Evolutionary conservation across 1,140 invertebrate species (phyloP), one percentile per base, ranked within the genome.

Genomic region (Anoplophora glabripennis): DNA sequence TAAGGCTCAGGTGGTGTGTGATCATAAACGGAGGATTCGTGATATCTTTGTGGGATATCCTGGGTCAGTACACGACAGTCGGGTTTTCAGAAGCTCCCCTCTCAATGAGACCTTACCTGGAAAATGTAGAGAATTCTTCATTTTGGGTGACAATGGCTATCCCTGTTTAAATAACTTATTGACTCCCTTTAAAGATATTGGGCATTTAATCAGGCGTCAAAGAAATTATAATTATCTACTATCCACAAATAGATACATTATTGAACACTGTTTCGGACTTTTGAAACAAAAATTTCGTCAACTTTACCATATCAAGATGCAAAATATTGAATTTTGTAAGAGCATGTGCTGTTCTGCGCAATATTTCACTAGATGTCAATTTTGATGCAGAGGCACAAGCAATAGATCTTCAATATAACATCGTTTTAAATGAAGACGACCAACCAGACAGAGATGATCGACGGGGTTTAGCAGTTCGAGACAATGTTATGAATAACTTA

Each of bases 201-300:
- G 58, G 7, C 44, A 54, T 10, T 40, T 65, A 12, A 52, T 45
- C 11, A 53, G 17, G 45, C 4, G 15, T 3, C 55, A 67, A 48
- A 28, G 42, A 14, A 49, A 45, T 46, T 67, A 59, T 42, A 67
- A 65, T 58, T 10, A 36, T 1, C 42, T 36, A 51, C 55, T 65
- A 14, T 51, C 48, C 8, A 57, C 49, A 40, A 62, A 49, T 34
- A 28, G 65, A 47, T 65, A 57, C 53, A 28, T 65, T 12, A 58
- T 67, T 7, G 67, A 69, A 48, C 54, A 63, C 21, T 64, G 63
- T 45, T 69, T 71, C 56, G 63, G 60, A 1, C 10, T 61, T 38
- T 46, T 71, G 28, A 71, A 65, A 57, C 63, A 61, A 52, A 62
- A 63, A 53, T 67, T n/a, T n/a, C n/a, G n/a, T n/a, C n/a, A n/a